Conservation (phyloP, 2,888 invertebrate genomes). For the Phalera bucephala region DNA sequence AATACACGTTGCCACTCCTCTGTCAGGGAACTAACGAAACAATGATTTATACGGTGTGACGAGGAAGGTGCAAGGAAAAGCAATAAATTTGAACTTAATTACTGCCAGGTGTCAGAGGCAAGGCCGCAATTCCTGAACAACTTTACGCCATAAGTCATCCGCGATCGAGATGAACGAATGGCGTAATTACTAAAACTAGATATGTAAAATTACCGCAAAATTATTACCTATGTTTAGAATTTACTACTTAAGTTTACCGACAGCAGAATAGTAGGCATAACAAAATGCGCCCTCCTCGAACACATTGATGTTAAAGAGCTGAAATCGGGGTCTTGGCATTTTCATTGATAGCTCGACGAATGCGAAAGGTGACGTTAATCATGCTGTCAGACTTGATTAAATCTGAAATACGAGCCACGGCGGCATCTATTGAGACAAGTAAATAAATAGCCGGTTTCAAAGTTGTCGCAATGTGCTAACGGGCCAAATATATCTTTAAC, state of each 20-base stretch:
- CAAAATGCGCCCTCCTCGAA: slow-evolving; percentile 29
- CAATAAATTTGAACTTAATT: slow-evolving; percentile 73
- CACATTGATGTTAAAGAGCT: slow-evolving; percentile 43
- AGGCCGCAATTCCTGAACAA: too few species aligned
- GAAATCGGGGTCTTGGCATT: slow-evolving; percentile 44
- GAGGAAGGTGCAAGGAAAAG: slow-evolving; percentile 54
- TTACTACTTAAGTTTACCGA: not conserved
- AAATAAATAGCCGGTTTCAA: slow-evolving; percentile 72
- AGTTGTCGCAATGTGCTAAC: slow-evolving; percentile 73
- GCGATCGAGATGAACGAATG: slow-evolving; percentile 56
- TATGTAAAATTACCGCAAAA: slow-evolving; percentile 30
- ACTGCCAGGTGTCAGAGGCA: slow-evolving; percentile 72
- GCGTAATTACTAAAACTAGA: slow-evolving; percentile 40
- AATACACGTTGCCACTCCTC: slow-evolving; percentile 34
- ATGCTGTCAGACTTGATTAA: slow-evolving; percentile 73
- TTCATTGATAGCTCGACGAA: slow-evolving; percentile 57
- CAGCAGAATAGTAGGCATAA: not conserved
- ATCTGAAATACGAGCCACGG: slow-evolving; percentile 76
- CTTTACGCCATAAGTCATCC: slow-evolving; percentile 65
- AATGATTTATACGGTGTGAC: slow-evolving; percentile 51
- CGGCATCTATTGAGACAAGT: slow-evolving; percentile 69
- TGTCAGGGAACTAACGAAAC: slow-evolving; percentile 48
- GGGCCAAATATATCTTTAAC: slow-evolving; percentile 70
- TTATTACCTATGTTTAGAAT: slow-evolving; percentile 14
- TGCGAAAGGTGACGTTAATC: slow-evolving; percentile 70